Conservation (phyloP, 2,113 vertebrate species). For the Pica pica region DNA sequence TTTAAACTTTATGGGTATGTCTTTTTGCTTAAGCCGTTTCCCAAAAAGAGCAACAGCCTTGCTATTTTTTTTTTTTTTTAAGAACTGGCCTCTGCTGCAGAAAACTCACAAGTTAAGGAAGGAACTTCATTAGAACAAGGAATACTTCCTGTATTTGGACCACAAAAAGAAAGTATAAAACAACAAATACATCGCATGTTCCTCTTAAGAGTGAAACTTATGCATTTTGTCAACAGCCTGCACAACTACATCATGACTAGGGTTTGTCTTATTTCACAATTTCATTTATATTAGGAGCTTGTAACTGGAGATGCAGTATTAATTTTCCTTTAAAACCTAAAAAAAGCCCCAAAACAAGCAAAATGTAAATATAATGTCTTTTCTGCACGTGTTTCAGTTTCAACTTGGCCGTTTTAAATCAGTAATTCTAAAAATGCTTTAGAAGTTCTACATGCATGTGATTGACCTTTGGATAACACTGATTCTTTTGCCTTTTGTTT, state of each 20-base stretch:
- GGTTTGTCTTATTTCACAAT: conserved; percentile 67
- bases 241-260: conserved; percentile 99
- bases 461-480: neutral
- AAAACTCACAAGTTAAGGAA: conserved; percentile 66
- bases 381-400: neutral
- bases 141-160: neutral
- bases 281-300: neutral
- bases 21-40: neutral
- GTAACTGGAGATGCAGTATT: neutral
- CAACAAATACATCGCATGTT: conserved; percentile 96
- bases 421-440: neutral
- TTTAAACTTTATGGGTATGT: neutral
- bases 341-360: neutral
- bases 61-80: neutral
- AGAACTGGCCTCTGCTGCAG: conserved; percentile 85
- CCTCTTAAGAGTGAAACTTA: conserved; percentile 92
- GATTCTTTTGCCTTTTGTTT: neutral
- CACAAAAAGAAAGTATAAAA: conserved; percentile 70
- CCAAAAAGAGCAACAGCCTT: neutral
- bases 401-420: neutral
- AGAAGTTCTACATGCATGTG: neutral
- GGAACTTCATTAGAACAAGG: conserved; percentile 62
- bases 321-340: neutral
- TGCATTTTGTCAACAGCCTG: conserved; percentile 99
- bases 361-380: neutral